Evolutionary conservation across 2,113 vertebrate species (phyloP), one percentile per base, ranked within the genome.

Genomic region (Oxyura jamaicensis): DNA sequence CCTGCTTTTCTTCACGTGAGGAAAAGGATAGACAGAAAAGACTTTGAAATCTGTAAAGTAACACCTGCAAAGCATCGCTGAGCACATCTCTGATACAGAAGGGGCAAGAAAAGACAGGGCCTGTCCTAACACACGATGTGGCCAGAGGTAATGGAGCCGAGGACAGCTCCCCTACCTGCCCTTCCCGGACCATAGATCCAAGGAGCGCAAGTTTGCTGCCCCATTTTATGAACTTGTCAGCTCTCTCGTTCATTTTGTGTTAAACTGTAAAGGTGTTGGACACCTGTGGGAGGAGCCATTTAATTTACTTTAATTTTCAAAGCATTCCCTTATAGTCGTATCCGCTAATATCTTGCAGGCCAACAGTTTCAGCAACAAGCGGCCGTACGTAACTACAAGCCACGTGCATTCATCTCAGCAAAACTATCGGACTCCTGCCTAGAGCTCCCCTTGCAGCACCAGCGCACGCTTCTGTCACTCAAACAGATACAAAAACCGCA

Each of bases 71-170:
- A 85, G 68, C 36, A 15, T 66, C 60, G 42, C 48, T 69, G 53
- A 88, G 78, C 44, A 35, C 1, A 4, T 12, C 33, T 25, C 23
- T 5, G 33, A 59, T 2, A 10, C 0, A 2, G 52, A 78, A 68
- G 67, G 55, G 63, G 82, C 39, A 75, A 63, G 22, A 41, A 58
- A 53, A 81, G 42, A 2, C 58, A 65, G 3, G 53, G 35, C 15
- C 46, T 1, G 0, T 58, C 65, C 52, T 12, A 29, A 59, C 77
- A 69, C n/a, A 13, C 0, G 1, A 22, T 0, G 5, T 16, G 55
- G 69, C 31, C 63, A 36, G 68, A 5, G 41, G 50, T 73, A 16
- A 20, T 1, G 36, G 58, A 65, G 65, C 65, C n/a, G 50, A 46
- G 3, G 58, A 29, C 67, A 88, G 88, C 41, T 84, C 28, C 86